Base-by-base conservation (phyloP, 1,140 invertebrate species). In the Zaprionus nigranus region DNA sequence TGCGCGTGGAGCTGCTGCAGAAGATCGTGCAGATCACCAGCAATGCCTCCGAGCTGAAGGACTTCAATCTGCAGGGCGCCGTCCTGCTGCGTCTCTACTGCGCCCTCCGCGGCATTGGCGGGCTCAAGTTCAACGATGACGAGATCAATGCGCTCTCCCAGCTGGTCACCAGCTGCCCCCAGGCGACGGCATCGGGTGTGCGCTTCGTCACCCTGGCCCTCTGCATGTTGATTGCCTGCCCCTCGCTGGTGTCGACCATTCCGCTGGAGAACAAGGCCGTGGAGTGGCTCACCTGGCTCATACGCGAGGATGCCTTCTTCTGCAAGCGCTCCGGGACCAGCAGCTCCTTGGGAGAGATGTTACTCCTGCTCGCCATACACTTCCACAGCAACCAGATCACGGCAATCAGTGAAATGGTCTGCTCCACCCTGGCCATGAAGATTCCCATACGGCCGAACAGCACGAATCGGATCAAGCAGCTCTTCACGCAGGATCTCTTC, bases 401-500 rank as follows among this genome's bases (percentile, higher is more conserved):
- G 56, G 97, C 98, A 6, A 98, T 99, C 58, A 96, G 96, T 68
- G 98, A 99, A 80, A 93, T 99, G 15, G 98, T 99, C 0, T 98
- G 97, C 88, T 96, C 97, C 9, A 99, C 98, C 15, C 93, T 99
- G 0, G 98, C 98, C 1, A 99, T 99, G 97, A 98, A 98, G 93
- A 96, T 99, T 78, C 95, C 97, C 0, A 98, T 99, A 6, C 94
- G 98, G 60, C 96, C 97, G 0, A 99, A 98, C 91, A 98, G 97
- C 86, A 95, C 99, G 75, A 96, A 96, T 0, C 94, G 97, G 59
- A 98, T 99, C 93, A 98, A 98, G 87, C 97, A 97, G 82, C 97
- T 99, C 30, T 99, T 99, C 86, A 99, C 97, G 2, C 97, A 98
- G 86, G 98, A 99, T 91, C 97, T 99, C 76, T 99, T 99, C 92